These are phyloP conservation scores for Drosophila orena DNA, from an alignment of 1,140 invertebrate species.

Conservation along the genomic window DNA sequence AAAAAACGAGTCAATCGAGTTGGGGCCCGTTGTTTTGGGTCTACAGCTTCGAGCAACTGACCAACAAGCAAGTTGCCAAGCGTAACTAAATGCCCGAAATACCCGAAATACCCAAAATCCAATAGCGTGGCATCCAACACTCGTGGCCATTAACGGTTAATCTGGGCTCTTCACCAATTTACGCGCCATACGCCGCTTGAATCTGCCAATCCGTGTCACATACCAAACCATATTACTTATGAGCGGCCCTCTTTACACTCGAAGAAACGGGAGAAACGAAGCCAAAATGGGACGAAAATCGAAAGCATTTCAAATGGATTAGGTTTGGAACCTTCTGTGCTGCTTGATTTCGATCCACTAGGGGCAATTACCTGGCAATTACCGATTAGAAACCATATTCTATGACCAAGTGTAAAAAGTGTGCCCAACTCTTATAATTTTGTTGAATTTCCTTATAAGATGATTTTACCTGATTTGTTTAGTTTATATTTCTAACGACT, in stretches of 20 bases:
- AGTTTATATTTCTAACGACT: no score
- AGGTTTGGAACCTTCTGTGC: not conserved
- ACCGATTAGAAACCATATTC: no score
- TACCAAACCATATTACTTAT: constrained; percentile 49
- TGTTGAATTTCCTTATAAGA: no score
- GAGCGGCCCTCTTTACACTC: constrained; percentile 34
- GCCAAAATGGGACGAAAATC: constrained; percentile 29
- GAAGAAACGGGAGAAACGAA: constrained; percentile 15
- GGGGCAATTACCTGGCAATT: constrained; percentile 1
- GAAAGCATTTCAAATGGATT: constrained; percentile 38
- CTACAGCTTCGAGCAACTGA: constrained; percentile 13
- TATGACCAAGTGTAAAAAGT: no score
- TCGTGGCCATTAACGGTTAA: constrained; percentile 76
- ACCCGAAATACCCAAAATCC: constrained; percentile 59
- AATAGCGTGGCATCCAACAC: constrained; percentile 68
- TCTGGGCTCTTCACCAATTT: constrained; percentile 62
- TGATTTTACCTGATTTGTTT: not conserved
- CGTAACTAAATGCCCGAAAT: constrained; percentile 49
- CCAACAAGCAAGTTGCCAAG: constrained; percentile 39
- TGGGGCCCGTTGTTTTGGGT: constrained; percentile 1
- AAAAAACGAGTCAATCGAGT: constrained; percentile 70
- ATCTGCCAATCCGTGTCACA: constrained; percentile 55
- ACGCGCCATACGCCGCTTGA: constrained; percentile 36
- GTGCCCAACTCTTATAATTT: no score
- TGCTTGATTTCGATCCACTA: not conserved